Evolutionary conservation across 2,888 invertebrate species (phyloP).

Genomic region (Ormyrus nitidulus): DNA sequence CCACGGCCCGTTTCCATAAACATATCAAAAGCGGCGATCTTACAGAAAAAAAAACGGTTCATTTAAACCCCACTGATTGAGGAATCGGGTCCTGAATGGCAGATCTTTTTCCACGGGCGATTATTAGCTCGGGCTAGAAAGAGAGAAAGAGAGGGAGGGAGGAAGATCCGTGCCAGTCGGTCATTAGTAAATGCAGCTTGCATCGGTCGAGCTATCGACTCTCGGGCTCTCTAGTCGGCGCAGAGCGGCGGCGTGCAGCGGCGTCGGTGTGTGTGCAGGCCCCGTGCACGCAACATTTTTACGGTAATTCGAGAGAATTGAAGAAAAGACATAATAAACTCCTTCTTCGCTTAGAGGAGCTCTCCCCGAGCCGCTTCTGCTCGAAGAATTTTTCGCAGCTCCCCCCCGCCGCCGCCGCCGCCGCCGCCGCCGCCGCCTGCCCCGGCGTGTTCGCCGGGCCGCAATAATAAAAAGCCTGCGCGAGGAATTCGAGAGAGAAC

Average conservation of each 20-base stretch:
- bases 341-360: neutral
- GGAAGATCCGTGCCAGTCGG: constrained; percentile 72
- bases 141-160: neutral
- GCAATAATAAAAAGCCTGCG: constrained; percentile 42
- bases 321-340: constrained; percentile 22
- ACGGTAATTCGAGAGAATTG: constrained; percentile 38
- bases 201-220: neutral
- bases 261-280: neutral
- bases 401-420: neutral
- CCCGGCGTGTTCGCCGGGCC: neutral
- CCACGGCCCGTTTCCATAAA: too few species aligned
- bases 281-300: constrained; percentile 44
- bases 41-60: too few species aligned
- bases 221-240: neutral
- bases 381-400: constrained; percentile 39
- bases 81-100: too few species aligned
- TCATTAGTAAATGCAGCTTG: constrained; percentile 72
- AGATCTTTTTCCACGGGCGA: too few species aligned
- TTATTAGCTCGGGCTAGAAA: too few species aligned
- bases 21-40: too few species aligned
- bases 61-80: too few species aligned
- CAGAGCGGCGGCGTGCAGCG: neutral
- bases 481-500: constrained; percentile 30
- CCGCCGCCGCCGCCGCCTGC: neutral
- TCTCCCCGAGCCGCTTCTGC: neutral